phyloP scores from a whole-genome alignment of 2,113 vertebrate species.

The Dinomys branickii region DNA sequence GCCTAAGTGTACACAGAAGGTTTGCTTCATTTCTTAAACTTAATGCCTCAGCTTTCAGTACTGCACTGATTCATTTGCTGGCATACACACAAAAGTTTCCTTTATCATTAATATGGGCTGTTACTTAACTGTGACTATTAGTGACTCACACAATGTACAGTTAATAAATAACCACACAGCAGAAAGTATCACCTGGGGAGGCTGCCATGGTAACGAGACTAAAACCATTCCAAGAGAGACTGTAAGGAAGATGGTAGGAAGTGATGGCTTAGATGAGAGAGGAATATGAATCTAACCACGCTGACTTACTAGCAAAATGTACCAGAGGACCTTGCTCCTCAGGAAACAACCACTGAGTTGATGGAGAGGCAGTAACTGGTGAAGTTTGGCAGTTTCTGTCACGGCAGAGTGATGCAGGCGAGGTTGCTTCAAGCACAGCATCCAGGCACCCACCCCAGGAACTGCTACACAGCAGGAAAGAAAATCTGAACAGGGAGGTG shows the following conservation, averaged over 20 bases:
- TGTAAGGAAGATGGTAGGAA: not conserved
- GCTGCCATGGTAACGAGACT: not conserved
- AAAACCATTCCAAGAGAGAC: not conserved
- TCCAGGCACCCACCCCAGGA: not conserved
- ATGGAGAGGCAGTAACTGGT: not conserved
- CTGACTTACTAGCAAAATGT: not conserved
- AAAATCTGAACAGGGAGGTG: not conserved
- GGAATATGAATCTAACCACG: not conserved
- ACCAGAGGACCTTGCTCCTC: too few species aligned
- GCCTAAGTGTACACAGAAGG: not conserved
- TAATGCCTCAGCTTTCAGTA: not conserved
- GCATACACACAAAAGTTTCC: not conserved
- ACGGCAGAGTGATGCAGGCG: not conserved
- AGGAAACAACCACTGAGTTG: not conserved
- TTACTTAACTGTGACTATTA: not conserved
- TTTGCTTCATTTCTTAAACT: not conserved
- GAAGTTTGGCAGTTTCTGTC: not conserved
- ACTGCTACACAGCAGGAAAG: not conserved
- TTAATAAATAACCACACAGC: not conserved
- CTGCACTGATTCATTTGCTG: not conserved
- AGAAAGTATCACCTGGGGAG: not conserved
- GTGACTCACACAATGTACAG: not conserved
- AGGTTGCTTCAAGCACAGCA: not conserved
- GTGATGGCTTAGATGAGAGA: not conserved
- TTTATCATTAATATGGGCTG: not conserved